phyloP scores from a whole-genome alignment of 2,888 invertebrate genomes.

The Campoplex capitator region DNA sequence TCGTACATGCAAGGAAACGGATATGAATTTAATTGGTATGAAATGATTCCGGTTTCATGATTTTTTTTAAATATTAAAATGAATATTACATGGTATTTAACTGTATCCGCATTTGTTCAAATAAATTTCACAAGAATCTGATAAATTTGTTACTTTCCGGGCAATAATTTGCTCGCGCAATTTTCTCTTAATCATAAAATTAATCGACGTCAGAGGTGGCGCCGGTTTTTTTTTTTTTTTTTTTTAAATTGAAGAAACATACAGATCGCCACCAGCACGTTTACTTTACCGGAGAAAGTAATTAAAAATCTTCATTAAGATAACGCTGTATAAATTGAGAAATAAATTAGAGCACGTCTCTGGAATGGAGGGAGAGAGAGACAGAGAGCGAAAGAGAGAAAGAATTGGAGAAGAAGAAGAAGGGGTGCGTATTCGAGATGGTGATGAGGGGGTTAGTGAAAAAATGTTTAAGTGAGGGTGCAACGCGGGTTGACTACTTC shows the following conservation, averaged over 20 bases:
- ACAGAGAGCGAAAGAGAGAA: slow-evolving; percentile 32
- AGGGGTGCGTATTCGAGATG: slow-evolving; percentile 33
- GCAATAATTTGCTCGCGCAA: slow-evolving; percentile 36
- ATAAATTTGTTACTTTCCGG: slow-evolving; percentile 9
- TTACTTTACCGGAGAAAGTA: slow-evolving; percentile 69
- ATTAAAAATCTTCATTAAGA: slow-evolving; percentile 80
- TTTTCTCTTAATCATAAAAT: slow-evolving; percentile 52
- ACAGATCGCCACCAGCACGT: slow-evolving; percentile 47
- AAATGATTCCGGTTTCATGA: background rate
- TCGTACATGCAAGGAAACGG: background rate
- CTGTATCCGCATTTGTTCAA: background rate
- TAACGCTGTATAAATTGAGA: slow-evolving; percentile 80
- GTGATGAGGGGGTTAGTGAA: slow-evolving; percentile 54
- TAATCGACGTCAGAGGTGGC: slow-evolving; percentile 47
- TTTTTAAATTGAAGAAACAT: slow-evolving; percentile 56
- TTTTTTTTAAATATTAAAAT: background rate
- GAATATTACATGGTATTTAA: background rate
- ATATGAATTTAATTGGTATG: background rate
- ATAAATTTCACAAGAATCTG: slow-evolving; percentile 6
- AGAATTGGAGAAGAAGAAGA: slow-evolving; percentile 9
- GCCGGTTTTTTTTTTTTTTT: slow-evolving; percentile 37
- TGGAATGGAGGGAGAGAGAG: slow-evolving; percentile 42
- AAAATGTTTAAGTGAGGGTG: slow-evolving; percentile 53
- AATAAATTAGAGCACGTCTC: slow-evolving; percentile 67
- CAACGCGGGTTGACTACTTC: slow-evolving; percentile 62